phyloP scores from a whole-genome alignment of 2,888 invertebrate species.

The Aleiodes testaceus region DNA sequence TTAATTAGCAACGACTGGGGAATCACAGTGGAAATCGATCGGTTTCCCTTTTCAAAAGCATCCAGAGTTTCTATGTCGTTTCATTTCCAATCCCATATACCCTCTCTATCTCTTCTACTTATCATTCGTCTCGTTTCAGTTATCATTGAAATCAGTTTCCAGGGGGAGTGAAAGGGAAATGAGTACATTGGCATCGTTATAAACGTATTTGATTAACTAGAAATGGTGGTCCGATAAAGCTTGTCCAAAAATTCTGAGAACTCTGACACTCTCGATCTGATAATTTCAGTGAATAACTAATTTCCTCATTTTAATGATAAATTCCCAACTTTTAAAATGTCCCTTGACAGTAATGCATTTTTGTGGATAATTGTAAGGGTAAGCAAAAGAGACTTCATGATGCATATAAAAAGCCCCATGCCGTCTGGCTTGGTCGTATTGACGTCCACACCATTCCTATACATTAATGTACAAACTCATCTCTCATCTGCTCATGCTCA shows the following conservation, averaged over 20 bases:
- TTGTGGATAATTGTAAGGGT: constrained; percentile 26
- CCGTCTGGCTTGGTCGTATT: constrained; percentile 49
- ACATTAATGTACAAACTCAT: neutral
- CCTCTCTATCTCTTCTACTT: neutral
- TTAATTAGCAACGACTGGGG: constrained; percentile 31
- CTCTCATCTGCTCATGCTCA: neutral
- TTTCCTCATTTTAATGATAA: too few species aligned
- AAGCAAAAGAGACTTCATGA: constrained; percentile 20
- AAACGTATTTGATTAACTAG: neutral
- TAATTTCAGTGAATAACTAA: too few species aligned
- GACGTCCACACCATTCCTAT: constrained; percentile 35
- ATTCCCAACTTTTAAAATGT: too few species aligned
- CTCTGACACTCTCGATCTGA: too few species aligned
- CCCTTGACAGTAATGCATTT: constrained; percentile 7
- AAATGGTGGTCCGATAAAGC: constrained; percentile 14
- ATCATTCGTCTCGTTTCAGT: neutral
- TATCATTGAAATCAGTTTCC: constrained; percentile 8
- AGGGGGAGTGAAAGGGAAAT: neutral
- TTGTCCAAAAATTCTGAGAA: neutral
- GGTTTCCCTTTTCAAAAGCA: constrained; percentile 16
- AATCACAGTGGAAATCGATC: constrained; percentile 24
- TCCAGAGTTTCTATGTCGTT: constrained; percentile 26
- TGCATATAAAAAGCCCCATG: constrained; percentile 39
- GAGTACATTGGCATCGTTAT: neutral
- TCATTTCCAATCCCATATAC: neutral